Conservation (phyloP, 2,113 vertebrate species). For the Varanus komodoensis region DNA sequence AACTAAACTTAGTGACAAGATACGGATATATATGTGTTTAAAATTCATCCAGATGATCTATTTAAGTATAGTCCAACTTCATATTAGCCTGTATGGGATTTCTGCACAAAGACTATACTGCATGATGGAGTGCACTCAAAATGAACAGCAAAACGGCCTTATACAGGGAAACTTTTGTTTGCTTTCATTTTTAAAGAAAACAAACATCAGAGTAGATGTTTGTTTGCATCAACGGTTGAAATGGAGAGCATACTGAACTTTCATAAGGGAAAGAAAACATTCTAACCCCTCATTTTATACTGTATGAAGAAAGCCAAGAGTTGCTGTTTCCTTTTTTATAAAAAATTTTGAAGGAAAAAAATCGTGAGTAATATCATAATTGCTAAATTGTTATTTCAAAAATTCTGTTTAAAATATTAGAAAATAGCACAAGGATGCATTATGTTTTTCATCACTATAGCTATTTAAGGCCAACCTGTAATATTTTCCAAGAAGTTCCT, state of each 20-base stretch:
- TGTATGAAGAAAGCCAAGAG: neutral
- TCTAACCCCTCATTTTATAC: neutral
- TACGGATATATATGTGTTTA: conserved; percentile 1
- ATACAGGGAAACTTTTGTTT: neutral
- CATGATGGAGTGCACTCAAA: neutral
- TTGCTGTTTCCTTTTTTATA: neutral
- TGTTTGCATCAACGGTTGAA: neutral
- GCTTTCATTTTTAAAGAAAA: neutral
- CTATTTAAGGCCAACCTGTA: neutral
- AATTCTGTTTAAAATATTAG: neutral
- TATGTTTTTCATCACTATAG: neutral
- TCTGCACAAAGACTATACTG: conserved; percentile 46
- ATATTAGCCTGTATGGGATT: conserved; percentile 36
- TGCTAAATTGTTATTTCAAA: neutral
- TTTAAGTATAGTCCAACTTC: neutral
- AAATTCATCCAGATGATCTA: neutral
- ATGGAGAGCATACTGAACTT: neutral
- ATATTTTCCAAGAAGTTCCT: neutral
- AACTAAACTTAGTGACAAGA: conserved; percentile 65
- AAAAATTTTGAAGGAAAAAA: neutral
- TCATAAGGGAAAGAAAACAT: neutral
- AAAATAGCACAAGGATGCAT: neutral
- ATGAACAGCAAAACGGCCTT: conserved; percentile 1
- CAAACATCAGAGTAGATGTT: neutral
- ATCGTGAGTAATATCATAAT: neutral